Evolutionary conservation across 2,888 invertebrate species (phyloP).

Genomic region (Megamerina dolium): DNA sequence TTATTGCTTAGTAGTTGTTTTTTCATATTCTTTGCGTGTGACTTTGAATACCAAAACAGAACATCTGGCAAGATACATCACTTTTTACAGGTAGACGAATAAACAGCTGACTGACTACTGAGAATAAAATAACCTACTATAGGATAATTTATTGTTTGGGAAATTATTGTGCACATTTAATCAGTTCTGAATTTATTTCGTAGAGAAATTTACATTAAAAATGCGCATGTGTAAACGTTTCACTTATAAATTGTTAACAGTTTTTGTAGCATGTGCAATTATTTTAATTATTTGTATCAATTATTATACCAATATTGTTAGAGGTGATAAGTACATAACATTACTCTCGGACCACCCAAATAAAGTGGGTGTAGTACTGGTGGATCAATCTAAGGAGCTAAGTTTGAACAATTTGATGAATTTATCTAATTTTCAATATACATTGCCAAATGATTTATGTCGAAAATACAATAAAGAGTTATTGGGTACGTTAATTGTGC

Average conservation of each 20-base stretch:
- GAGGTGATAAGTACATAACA: constrained; percentile 34
- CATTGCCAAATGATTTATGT: constrained; percentile 36
- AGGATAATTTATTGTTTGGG: constrained; percentile 4
- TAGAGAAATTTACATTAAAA: constrained; percentile 27
- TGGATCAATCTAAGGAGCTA: background rate
- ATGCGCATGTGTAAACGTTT: constrained; percentile 42
- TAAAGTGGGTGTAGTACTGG: constrained; percentile 2
- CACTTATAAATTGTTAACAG: constrained; percentile 31
- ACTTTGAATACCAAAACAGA: too few relatives aligned
- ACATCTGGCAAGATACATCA: too few relatives aligned
- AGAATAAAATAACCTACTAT: background rate
- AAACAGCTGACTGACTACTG: background rate
- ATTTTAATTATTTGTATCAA: constrained; percentile 35
- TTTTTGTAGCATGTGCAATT: constrained; percentile 29
- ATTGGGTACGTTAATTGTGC: constrained; percentile 27
- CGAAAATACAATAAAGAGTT: constrained; percentile 35
- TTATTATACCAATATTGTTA: constrained; percentile 26
- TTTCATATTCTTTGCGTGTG: too few relatives aligned
- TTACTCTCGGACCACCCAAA: constrained; percentile 23
- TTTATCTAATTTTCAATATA: constrained; percentile 37
- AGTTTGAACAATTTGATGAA: constrained; percentile 28
- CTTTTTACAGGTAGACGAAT: too few relatives aligned
- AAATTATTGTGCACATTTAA: background rate
- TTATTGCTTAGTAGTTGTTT: too few relatives aligned
- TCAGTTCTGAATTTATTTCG: background rate